Evolutionary conservation across 2,888 invertebrate genomes (phyloP).

Genomic region (Metopia argyrocephala): DNA sequence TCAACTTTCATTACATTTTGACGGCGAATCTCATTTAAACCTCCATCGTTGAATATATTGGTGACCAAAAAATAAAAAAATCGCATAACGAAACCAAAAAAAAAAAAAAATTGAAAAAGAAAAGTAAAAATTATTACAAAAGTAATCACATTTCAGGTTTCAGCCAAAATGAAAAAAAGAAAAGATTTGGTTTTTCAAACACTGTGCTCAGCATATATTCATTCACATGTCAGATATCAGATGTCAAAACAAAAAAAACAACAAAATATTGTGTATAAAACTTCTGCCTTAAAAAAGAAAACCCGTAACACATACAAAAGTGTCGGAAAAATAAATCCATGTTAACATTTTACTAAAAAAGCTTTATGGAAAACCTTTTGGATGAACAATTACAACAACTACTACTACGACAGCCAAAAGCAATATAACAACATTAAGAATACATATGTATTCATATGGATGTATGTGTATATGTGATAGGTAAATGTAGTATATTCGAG

Average conservation of each 20-base stretch:
- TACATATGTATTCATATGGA: neutral
- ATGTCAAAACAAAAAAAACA: constrained; percentile 42
- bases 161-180: constrained; percentile 53
- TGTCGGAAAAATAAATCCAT: constrained; percentile 63
- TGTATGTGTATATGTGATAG: neutral
- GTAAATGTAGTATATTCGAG: neutral
- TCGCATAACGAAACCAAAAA: neutral
- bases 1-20: constrained; percentile 50
- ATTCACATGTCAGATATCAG: constrained; percentile 65
- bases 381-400: neutral
- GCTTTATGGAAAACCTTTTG: constrained; percentile 41
- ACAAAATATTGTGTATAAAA: constrained; percentile 34
- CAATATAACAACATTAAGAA: neutral
- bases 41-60: neutral
- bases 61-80: constrained; percentile 12
- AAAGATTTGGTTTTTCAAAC: constrained; percentile 67
- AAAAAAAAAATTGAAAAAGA: neutral
- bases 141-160: constrained; percentile 69
- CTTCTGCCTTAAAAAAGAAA: constrained; percentile 33
- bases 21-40: constrained; percentile 14
- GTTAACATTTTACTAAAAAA: constrained; percentile 62
- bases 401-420: neutral
- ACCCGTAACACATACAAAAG: constrained; percentile 36
- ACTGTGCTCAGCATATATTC: constrained; percentile 37
- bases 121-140: constrained; percentile 65